Base-by-base conservation (phyloP, 2,888 invertebrate species). In the Boloria selene region DNA sequence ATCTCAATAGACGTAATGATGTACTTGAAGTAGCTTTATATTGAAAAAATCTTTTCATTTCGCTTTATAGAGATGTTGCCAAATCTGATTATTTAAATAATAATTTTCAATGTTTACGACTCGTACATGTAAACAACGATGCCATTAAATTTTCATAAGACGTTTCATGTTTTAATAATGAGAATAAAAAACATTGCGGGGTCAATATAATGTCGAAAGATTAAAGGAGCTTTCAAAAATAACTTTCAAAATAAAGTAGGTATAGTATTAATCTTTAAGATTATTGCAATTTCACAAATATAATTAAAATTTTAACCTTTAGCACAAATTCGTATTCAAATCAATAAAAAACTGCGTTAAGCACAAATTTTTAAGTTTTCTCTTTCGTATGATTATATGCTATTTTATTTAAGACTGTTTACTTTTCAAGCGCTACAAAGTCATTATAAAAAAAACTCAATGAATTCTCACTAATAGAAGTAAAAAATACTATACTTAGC, bases 81-180 rank as follows among this genome's bases (percentile, higher is more conserved):
- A 53, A 63, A 63, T 53, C 45, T 26, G 56, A 53, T 64, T 63
- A 26, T 38, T 50, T 49, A 44, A 16, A 51, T 16, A 61, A 58
- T 67, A 64, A 56, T 49, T 58, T 53, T 16, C 56, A 14, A 58
- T 53, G 42, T 69, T 67, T 67, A 69, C 53, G 64, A 69, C 47
- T 44, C 22, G n/a, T 44, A 53, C 50, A 61, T 64, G 64, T 61
- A 69, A 69, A 69, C 64, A 67, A 45, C 52, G 42, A 55, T 58
- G 60, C 64, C 52, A 67, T 67, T 69, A 64, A 66, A 65, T 60
- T 65, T 68, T 59, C 65, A 60, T 56, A 70, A 68, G 61, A 70
- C 52, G 67, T 70, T 70, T 70, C 69, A 60, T 52, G 62, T 70
- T 68, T 70, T 69, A 64, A 69, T 67, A 61, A 69, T 31, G 54